Percentiles rank a stretch among this genome's conserved stretches.
Evolutionary conservation across 2,888 invertebrate genomes (phyloP).

Genomic region (Glaucopsyche alexis): DNA sequence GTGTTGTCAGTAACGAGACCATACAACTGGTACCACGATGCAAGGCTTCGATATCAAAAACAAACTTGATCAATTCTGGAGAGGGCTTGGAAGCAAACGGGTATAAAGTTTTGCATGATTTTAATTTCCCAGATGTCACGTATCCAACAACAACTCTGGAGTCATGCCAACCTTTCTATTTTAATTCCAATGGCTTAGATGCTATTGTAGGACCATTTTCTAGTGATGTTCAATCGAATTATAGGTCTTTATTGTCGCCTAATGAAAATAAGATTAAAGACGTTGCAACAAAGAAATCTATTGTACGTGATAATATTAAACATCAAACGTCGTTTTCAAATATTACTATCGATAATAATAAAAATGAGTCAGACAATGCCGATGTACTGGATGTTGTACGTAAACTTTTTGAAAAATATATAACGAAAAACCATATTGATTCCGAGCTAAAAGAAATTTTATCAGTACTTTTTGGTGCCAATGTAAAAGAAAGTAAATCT

Average conservation of each 20-base stretch:
- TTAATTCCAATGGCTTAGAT: slow-evolving; percentile 43
- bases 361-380: neutral
- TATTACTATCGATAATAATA: neutral
- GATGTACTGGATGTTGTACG: neutral
- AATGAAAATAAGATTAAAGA: slow-evolving; percentile 20
- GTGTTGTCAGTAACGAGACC: slow-evolving; percentile 10
- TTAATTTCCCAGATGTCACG: slow-evolving; percentile 42
- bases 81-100: neutral
- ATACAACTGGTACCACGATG: neutral
- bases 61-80: neutral
- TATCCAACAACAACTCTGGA: slow-evolving; percentile 50
- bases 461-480: neutral
- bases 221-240: slow-evolving; percentile 51
- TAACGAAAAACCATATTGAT: neutral
- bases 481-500: neutral
- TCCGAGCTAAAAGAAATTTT: slow-evolving; percentile 18
- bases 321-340: neutral
- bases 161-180: slow-evolving; percentile 54
- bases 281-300: slow-evolving; percentile 14
- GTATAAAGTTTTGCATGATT: slow-evolving; percentile 30
- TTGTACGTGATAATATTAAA: neutral
- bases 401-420: neutral
- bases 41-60: neutral
- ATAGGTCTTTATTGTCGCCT: slow-evolving; percentile 40
- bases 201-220: slow-evolving; percentile 50